Evolutionary conservation across 2,888 invertebrate species (phyloP).

Genomic region (Brassicogethes aeneus): DNA sequence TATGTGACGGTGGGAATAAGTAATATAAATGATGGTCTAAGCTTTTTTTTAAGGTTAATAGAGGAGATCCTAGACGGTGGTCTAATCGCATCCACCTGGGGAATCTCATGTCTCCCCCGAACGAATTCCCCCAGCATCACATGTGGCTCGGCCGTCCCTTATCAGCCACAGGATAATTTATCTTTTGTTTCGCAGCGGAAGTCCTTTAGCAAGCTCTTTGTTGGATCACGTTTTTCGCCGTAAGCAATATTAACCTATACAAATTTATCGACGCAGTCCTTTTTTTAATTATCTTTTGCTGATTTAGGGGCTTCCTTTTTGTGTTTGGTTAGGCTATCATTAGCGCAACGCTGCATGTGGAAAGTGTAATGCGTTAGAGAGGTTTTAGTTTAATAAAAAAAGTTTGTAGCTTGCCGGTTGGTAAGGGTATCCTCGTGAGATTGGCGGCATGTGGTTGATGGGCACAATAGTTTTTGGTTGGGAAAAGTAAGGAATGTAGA

Average conservation of each 20-base stretch:
- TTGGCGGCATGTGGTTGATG: slow-evolving; percentile 4
- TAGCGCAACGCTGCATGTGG: too few species aligned
- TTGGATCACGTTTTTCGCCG: neutral
- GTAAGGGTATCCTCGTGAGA: slow-evolving; percentile 2
- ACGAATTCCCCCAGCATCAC: slow-evolving; percentile 4
- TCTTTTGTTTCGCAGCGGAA: slow-evolving; percentile 14
- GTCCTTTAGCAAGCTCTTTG: slow-evolving; percentile 1
- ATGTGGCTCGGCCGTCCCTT: slow-evolving; percentile 11
- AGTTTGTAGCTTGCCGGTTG: too few species aligned
- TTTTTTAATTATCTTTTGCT: slow-evolving; percentile 2
- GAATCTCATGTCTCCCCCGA: neutral
- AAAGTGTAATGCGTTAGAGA: neutral
- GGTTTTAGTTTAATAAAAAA: slow-evolving; percentile 3
- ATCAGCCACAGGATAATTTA: slow-evolving; percentile 13
- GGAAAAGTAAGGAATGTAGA: neutral
- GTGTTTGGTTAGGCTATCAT: too few species aligned
- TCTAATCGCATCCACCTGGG: neutral
- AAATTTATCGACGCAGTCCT: slow-evolving; percentile 6
- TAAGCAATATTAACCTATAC: neutral
- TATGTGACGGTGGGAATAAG: too few species aligned
- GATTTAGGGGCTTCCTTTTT: slow-evolving; percentile 2
- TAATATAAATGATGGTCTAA: too few species aligned
- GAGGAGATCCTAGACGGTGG: too few species aligned
- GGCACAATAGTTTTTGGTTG: slow-evolving; percentile 1
- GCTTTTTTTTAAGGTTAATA: too few species aligned